Conservation (phyloP, 2,888 invertebrate genomes). For the Siphonodentalium dalli region DNA sequence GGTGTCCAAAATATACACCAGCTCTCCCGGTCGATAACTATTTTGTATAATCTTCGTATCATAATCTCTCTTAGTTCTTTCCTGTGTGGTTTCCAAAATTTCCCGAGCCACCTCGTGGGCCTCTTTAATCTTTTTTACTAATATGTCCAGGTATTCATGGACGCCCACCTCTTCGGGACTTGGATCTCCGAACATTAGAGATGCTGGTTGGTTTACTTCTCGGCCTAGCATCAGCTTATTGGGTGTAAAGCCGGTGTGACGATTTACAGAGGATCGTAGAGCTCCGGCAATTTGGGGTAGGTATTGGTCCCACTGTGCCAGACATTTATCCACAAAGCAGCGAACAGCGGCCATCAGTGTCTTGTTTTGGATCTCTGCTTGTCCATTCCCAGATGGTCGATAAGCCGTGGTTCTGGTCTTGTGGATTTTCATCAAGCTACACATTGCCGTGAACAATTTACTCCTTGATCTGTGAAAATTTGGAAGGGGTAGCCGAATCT, state of each 20-base stretch:
- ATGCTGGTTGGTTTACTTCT: conserved; percentile 9
- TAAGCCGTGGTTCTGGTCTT: conserved; percentile 15
- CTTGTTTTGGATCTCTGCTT: conserved; percentile 4
- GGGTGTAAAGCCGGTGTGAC: conserved; percentile 12
- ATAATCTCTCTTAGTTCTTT: too few relatives aligned
- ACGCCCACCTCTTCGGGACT: too few relatives aligned
- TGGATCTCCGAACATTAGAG: too few relatives aligned
- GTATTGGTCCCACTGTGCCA: conserved; percentile 7
- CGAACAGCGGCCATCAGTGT: conserved; percentile 10
- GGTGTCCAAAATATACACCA: too few relatives aligned
- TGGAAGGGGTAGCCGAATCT: conserved; percentile 11
- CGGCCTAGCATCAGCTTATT: conserved; percentile 11
- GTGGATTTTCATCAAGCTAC: conserved; percentile 8
- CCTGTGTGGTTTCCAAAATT: too few relatives aligned
- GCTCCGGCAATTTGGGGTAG: conserved; percentile 14
- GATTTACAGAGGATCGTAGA: conserved; percentile 9
- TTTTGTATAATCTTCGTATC: too few relatives aligned
- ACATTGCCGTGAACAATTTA: conserved; percentile 6
- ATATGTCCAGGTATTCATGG: too few relatives aligned
- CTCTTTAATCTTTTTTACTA: too few relatives aligned
- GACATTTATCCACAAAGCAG: conserved; percentile 7
- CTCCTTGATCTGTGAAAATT: conserved; percentile 13
- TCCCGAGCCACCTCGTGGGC: too few relatives aligned
- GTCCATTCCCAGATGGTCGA: conserved; percentile 12
- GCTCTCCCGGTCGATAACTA: too few relatives aligned